Conservation (phyloP, 2,888 invertebrate genomes). For the Zeuzera pyrina region DNA sequence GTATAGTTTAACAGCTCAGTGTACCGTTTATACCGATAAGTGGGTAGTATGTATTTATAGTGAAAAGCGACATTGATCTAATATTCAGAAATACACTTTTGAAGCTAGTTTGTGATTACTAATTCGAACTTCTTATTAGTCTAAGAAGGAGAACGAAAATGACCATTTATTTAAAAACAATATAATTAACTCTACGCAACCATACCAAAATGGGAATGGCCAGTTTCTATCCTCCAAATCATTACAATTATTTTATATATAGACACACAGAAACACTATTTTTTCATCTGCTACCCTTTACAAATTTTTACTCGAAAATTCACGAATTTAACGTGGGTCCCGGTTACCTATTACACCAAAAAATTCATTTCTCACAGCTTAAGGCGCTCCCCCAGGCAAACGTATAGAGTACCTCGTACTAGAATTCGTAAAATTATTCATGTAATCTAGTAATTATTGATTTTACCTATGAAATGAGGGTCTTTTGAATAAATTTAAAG, state of each 20-base stretch:
- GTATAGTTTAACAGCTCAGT: conserved; percentile 66
- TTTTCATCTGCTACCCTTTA: too few species aligned
- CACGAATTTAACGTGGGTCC: too few species aligned
- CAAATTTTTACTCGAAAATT: too few species aligned
- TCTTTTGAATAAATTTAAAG: too few species aligned
- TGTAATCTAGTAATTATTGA: too few species aligned
- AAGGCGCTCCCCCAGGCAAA: too few species aligned
- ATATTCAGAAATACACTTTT: conserved; percentile 58
- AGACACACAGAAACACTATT: conserved; percentile 44
- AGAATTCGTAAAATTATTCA: too few species aligned
- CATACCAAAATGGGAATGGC: not conserved
- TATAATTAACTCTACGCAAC: not conserved
- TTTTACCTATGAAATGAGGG: too few species aligned
- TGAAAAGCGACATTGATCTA: conserved; percentile 67
- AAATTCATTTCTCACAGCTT: too few species aligned
- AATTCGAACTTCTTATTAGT: conserved; percentile 48
- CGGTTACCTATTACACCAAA: too few species aligned
- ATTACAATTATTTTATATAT: conserved; percentile 37
- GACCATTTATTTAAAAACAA: conserved; percentile 1
- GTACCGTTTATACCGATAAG: conserved; percentile 39
- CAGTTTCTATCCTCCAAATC: not conserved
- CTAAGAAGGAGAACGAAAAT: conserved; percentile 22
- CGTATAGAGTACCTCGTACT: too few species aligned
- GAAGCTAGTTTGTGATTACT: conserved; percentile 65
- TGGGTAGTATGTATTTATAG: conserved; percentile 34